Evolutionary conservation across 2,797 vertebrate genomes (phyloP).

Genomic region (Cuniculus paca): DNA sequence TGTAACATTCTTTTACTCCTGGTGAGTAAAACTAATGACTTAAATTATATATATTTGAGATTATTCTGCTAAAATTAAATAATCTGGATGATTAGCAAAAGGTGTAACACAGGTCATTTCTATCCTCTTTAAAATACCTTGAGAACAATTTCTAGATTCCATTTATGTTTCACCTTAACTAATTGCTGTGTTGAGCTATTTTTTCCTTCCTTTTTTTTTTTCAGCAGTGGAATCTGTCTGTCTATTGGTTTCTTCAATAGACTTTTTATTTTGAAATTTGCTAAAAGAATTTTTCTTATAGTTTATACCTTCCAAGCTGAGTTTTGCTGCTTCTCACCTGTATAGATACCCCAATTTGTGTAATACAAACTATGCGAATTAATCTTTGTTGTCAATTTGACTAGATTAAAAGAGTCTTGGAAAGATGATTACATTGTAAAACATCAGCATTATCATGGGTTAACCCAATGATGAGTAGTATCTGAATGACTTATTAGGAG

Average conservation of each 20-base stretch:
- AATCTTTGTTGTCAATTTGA: not conserved
- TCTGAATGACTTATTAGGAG: not conserved
- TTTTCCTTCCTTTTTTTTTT: not conserved
- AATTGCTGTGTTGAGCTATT: not conserved
- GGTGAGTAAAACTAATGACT: not conserved
- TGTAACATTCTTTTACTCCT: not conserved
- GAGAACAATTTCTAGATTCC: constrained; percentile 28
- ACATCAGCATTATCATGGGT: not conserved
- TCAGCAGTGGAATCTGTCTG: not conserved
- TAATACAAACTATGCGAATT: not conserved
- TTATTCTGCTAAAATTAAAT: constrained; percentile 51
- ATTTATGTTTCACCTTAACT: not conserved
- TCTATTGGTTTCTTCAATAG: not conserved
- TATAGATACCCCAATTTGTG: not conserved
- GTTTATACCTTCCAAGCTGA: not conserved
- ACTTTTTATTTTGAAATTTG: constrained; percentile 48
- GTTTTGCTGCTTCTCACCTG: not conserved
- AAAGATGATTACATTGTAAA: not conserved
- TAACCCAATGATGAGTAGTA: not conserved
- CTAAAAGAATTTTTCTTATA: constrained; percentile 25
- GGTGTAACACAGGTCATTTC: not conserved
- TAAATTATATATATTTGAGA: not conserved
- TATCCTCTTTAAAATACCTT: not conserved
- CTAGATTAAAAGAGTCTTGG: not conserved
- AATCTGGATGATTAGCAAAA: not conserved